A percentile compares a stretch with the other conserved stretches of the same genome.
These are phyloP conservation scores for Drosophila meridionalis DNA, from an alignment of 2,888 invertebrate genomes.

Conservation along the genomic window DNA sequence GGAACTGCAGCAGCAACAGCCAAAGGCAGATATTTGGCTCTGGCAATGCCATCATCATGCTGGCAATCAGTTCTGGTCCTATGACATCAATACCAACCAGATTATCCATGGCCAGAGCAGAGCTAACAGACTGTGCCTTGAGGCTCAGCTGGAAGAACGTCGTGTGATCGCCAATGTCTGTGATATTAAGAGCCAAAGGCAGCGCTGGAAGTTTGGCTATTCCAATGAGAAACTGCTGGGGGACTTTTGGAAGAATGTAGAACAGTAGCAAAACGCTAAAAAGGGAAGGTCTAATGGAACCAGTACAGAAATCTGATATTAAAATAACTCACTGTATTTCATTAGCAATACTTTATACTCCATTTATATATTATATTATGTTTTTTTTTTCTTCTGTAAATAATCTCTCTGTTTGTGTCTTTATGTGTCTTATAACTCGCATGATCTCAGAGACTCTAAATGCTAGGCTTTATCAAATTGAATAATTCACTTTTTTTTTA, in stretches of 20 bases:
- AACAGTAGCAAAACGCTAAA: neutral
- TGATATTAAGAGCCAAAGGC: slow-evolving; percentile 82
- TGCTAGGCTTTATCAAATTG: neutral
- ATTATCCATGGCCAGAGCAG: slow-evolving; percentile 59
- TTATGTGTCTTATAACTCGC: neutral
- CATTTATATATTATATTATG: too few species aligned
- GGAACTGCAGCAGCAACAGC: slow-evolving; percentile 89
- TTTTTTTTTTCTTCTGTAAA: neutral
- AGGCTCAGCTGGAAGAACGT: slow-evolving; percentile 87
- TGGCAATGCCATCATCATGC: slow-evolving; percentile 96
- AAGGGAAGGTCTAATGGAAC: neutral
- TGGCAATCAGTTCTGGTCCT: slow-evolving; percentile 97
- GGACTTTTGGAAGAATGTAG: slow-evolving; percentile 59
- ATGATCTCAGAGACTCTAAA: neutral
- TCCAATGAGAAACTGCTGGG: slow-evolving; percentile 70
- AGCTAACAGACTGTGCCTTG: slow-evolving; percentile 89
- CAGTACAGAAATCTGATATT: neutral
- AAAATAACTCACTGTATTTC: neutral
- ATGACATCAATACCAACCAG: slow-evolving; percentile 87
- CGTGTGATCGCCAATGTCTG: slow-evolving; percentile 88
- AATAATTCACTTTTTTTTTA: neutral
- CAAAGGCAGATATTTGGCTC: slow-evolving; percentile 90
- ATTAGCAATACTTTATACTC: neutral
- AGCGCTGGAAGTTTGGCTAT: slow-evolving; percentile 82
- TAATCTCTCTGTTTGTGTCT: neutral